phyloP scores from a whole-genome alignment of 2,113 vertebrate genomes.

The Oreochromis niloticus region DNA sequence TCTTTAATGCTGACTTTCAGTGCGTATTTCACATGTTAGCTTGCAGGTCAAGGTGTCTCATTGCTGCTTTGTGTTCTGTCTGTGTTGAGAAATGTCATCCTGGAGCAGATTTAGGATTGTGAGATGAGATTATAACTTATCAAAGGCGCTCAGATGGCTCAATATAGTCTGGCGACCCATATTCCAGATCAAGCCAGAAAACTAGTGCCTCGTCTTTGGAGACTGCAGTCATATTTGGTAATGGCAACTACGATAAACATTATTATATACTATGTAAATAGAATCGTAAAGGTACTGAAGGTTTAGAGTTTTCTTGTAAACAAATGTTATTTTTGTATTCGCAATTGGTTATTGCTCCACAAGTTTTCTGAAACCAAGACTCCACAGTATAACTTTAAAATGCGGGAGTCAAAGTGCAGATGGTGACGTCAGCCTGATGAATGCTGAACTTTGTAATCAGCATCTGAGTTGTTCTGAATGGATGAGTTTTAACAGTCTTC shows the following conservation, averaged over 20 bases:
- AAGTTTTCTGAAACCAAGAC: background rate
- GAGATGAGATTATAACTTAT: conserved; percentile 37
- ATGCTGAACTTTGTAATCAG: background rate
- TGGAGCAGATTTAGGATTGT: conserved; percentile 28
- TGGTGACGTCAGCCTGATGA: background rate
- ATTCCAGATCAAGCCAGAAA: background rate
- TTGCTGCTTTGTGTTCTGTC: background rate
- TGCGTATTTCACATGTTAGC: background rate
- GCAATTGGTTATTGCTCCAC: background rate
- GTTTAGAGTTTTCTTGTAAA: background rate
- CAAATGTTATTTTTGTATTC: background rate
- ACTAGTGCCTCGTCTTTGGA: background rate
- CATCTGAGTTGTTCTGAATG: background rate
- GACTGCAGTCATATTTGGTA: background rate
- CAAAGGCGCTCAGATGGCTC: conserved; percentile 14
- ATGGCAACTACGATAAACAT: background rate
- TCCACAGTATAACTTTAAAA: background rate
- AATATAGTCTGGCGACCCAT: conserved; percentile 1
- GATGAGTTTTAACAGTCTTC: background rate
- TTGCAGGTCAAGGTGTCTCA: background rate
- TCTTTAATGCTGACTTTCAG: background rate
- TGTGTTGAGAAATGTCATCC: background rate
- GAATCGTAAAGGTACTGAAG: background rate
- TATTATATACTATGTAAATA: background rate
- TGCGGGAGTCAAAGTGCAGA: background rate